Evolutionary conservation across 2,113 vertebrate genomes (phyloP).

Genomic region (Toxostoma redivivum): DNA sequence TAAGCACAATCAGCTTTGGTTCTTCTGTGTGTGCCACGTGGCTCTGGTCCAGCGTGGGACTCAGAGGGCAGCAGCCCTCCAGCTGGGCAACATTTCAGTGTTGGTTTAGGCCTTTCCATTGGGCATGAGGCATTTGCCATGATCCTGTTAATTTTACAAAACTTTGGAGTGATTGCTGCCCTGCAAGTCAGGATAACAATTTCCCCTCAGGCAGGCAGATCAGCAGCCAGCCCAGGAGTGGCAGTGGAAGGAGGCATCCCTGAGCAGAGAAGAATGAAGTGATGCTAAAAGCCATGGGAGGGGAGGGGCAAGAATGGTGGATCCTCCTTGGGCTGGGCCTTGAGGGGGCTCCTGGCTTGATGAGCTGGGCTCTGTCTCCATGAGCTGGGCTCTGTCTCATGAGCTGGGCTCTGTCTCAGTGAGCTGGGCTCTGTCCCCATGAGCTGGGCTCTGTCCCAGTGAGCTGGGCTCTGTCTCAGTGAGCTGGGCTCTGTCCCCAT

Average conservation of each 20-base stretch:
- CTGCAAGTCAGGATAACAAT: neutral
- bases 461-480: no score
- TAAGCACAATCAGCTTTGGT: neutral
- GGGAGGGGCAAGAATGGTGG: neutral
- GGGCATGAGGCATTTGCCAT: neutral
- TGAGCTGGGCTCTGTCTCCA: no score
- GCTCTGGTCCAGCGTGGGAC: neutral
- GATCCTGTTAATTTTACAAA: neutral
- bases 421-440: no score
- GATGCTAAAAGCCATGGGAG: fast-evolving
- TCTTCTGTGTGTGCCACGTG: neutral
- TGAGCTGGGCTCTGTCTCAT: no score
- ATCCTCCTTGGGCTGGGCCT: neutral
- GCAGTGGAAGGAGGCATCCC: neutral
- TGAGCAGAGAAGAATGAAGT: neutral
- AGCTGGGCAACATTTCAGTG: neutral
- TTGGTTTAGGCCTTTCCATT: neutral
- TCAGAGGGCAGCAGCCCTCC: neutral
- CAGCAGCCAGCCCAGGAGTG: neutral
- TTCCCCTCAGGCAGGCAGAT: neutral
- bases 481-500: no score
- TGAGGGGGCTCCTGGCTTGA: no score
- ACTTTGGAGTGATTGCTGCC: neutral
- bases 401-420: no score
- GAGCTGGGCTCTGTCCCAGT: no score